phyloP scores from a whole-genome alignment of 2,113 vertebrate genomes.

The Oostethus manadensis region DNA sequence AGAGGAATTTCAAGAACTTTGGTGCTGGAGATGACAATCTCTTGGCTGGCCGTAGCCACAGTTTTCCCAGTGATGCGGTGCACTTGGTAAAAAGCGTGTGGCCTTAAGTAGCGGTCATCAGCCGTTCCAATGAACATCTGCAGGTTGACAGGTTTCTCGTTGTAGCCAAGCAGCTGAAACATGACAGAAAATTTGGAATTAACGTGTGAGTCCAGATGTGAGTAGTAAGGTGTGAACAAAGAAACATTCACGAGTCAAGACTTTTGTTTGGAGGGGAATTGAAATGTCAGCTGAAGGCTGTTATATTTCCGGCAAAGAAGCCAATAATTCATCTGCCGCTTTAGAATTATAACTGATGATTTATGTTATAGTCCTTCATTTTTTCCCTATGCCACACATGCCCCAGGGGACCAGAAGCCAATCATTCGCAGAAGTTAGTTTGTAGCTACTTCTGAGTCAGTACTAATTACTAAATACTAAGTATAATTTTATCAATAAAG shows the following conservation, averaged over 20 bases:
- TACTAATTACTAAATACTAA: too few species aligned
- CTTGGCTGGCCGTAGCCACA: slow-evolving; percentile 94
- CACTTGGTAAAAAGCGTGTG: slow-evolving; percentile 98
- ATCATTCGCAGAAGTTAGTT: slow-evolving; percentile 1
- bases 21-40: slow-evolving; percentile 89
- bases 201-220: slow-evolving; percentile 40
- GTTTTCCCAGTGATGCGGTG: slow-evolving; percentile 98
- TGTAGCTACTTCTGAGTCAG: background rate
- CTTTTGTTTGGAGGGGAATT: slow-evolving; percentile 40
- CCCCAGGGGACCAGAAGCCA: slow-evolving; percentile 17
- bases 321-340: slow-evolving; percentile 46
- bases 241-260: slow-evolving; percentile 23
- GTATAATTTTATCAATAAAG: too few species aligned
- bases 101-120: slow-evolving; percentile 93
- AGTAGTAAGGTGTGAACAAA: slow-evolving; percentile 37
- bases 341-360: slow-evolving; percentile 44
- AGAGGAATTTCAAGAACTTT: slow-evolving; percentile 98
- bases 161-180: slow-evolving; percentile 90
- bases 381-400: slow-evolving; percentile 33
- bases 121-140: slow-evolving; percentile 99
- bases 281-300: slow-evolving; percentile 47
- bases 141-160: slow-evolving; percentile 90
- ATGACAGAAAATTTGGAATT: slow-evolving; percentile 44
- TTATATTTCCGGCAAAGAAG: slow-evolving; percentile 43
- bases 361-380: slow-evolving; percentile 31